phyloP scores from a whole-genome alignment of 2,113 vertebrate genomes.

The Crypturellus undulatus region DNA sequence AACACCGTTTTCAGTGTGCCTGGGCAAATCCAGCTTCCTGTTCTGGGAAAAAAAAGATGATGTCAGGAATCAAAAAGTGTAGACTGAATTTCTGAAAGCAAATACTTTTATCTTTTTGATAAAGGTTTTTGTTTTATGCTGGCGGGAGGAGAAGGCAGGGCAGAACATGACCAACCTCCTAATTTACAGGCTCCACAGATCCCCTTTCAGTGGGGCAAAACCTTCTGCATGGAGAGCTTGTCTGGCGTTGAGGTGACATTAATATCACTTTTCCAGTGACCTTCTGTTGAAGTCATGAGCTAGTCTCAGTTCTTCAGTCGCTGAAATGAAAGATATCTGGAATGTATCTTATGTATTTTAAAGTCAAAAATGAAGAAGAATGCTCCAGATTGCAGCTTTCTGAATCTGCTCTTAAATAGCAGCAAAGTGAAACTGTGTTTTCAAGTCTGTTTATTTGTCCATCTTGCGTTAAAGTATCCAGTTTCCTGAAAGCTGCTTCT shows the following conservation, averaged over 20 bases:
- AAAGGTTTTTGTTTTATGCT: neutral
- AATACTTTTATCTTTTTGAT: neutral
- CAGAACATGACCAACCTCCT: neutral
- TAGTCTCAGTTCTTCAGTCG: neutral
- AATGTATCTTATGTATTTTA: neutral
- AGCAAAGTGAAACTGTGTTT: neutral
- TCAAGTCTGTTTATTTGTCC: neutral
- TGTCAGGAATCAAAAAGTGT: neutral
- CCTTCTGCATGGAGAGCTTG: neutral
- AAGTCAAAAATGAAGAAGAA: neutral
- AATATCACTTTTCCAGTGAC: neutral
- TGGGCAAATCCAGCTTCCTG: neutral
- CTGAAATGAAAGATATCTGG: neutral
- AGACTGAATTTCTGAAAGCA: neutral
- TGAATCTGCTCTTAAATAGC: neutral
- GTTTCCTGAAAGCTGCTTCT: neutral
- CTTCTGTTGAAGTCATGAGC: neutral
- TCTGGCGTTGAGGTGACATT: neutral
- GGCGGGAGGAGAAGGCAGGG: neutral
- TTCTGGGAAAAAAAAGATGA: neutral
- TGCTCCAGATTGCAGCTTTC: fast-evolving
- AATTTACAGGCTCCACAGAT: fast-evolving
- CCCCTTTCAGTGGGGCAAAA: neutral
- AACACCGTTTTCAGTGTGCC: neutral
- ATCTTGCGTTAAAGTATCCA: neutral